Percentiles rank a stretch among this genome's conserved stretches.
Conservation (phyloP, 1,140 invertebrate genomes). For the Hylaeus volcanicus region DNA sequence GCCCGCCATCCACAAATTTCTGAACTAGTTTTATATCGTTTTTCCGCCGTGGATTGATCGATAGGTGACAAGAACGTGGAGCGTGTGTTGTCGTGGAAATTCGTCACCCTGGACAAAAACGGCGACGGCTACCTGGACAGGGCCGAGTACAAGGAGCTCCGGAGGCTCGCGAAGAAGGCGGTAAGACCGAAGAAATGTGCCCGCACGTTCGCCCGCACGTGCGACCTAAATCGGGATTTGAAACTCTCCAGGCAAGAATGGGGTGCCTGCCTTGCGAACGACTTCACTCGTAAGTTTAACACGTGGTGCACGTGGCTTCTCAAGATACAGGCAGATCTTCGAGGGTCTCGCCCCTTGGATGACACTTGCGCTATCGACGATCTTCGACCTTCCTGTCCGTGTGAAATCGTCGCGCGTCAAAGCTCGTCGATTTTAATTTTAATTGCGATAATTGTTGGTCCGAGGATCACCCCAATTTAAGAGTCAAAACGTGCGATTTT, state of each 20-base stretch:
- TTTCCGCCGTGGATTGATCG: background rate
- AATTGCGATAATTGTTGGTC: no score
- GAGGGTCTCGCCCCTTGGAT: background rate
- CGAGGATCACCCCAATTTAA: no score
- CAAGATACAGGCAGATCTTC: background rate
- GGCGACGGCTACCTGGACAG: conserved; percentile 87
- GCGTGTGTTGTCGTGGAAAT: conserved; percentile 92
- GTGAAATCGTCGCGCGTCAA: no score
- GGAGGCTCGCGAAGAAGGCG: conserved; percentile 90
- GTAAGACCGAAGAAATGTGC: conserved; percentile 94
- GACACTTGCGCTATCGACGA: background rate
- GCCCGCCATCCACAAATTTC: no score
- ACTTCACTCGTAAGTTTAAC: conserved; percentile 81
- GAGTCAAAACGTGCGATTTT: no score
- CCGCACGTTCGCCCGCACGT: conserved; percentile 91
- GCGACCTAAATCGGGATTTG: conserved; percentile 90
- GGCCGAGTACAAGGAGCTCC: conserved; percentile 89
- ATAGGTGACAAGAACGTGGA: conserved; percentile 76
- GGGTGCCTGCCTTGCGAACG: conserved; percentile 89
- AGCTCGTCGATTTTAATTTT: no score
- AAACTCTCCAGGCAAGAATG: conserved; percentile 90
- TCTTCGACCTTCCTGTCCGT: background rate
- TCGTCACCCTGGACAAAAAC: conserved; percentile 89
- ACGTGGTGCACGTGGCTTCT: conserved; percentile 33
- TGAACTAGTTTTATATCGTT: background rate